phyloP scores from a whole-genome alignment of 2,797 vertebrate genomes.

The Selene dorsalis region DNA sequence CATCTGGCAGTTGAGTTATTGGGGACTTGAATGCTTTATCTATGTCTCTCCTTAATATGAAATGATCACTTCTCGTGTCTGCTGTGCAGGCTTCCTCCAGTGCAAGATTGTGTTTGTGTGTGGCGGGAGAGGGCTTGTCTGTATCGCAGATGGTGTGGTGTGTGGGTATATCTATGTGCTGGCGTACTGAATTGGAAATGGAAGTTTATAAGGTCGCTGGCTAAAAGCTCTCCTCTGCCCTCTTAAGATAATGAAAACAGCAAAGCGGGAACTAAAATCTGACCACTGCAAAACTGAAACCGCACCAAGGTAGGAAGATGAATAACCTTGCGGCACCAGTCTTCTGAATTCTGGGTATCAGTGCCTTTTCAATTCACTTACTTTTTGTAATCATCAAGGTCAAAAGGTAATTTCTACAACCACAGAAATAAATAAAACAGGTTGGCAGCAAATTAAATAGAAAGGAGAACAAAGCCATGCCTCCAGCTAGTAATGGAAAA shows the following conservation, averaged over 20 bases:
- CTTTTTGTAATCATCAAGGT: conserved; percentile 84
- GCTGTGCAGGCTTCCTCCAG: conserved; percentile 16
- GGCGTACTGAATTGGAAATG: conserved; percentile 70
- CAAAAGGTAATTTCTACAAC: conserved; percentile 84
- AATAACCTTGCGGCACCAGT: conserved; percentile 72
- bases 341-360: conserved; percentile 78
- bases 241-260: conserved; percentile 85
- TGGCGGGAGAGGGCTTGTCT: conserved; percentile 31
- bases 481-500: conserved; percentile 75
- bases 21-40: not conserved
- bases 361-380: conserved; percentile 84
- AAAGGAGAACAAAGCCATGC: conserved; percentile 80
- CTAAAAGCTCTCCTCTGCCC: conserved; percentile 77
- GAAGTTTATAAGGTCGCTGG: conserved; percentile 73
- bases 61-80: conserved; percentile 23
- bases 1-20: conserved; percentile 17
- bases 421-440: conserved; percentile 84
- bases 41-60: conserved; percentile 13
- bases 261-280: conserved; percentile 70
- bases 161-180: conserved; percentile 37
- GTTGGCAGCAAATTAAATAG: conserved; percentile 83
- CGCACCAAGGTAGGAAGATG: conserved; percentile 72
- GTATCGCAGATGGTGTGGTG: conserved; percentile 31
- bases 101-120: conserved; percentile 31
- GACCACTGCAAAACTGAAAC: conserved; percentile 75